Evolutionary conservation across 1,140 invertebrate genomes (phyloP), one percentile per base, ranked within the genome.

Genomic region (Zeugodacus cucurbitae): DNA sequence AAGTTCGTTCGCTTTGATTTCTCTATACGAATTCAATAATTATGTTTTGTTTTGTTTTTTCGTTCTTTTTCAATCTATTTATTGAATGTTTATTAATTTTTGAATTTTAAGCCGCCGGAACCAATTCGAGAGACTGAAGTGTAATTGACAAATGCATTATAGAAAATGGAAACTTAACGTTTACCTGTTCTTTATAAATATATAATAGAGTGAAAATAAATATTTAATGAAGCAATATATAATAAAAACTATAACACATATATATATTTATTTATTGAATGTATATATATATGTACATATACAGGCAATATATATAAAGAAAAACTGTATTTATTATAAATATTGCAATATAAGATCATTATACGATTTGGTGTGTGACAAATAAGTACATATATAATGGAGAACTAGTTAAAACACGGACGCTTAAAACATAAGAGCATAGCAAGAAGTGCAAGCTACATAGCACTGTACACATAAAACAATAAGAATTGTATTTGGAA

Each of bases 101-200:
- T 92, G 89, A 91, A 94, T 95, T 95, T 92, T 91, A 92, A 96
- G 95, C 95, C 95, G 95, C 95, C 95, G 94, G 95, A 96, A 95
- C 95, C 95, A 94, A 96, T 96, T 94, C 95, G 95, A 95, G 95
- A 96, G 95, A 96, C 95, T 95, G 94, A 94, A 93, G 94, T 95
- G 93, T 95, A 95, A 94, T 94, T 91, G 88, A 92, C 89, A 44
- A 57, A 74, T 78, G 32, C 62, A 64, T 48, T 88, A 20, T 54
- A 54, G 57, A 87, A 87, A 87, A 32, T 87, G 87, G 62, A 20
- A 87, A 88, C 44, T 78, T 70, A 32, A 74, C 67, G 57, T 59
- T 44, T 87, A 37, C 82, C 26, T 86, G 32, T 32, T 29, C 11
- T 8, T 58, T 57, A 59, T 86, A 57, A 86, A 86, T 26, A 70